Evolutionary conservation across 2,888 invertebrate genomes (phyloP).

Genomic region (Clunio marinus): DNA sequence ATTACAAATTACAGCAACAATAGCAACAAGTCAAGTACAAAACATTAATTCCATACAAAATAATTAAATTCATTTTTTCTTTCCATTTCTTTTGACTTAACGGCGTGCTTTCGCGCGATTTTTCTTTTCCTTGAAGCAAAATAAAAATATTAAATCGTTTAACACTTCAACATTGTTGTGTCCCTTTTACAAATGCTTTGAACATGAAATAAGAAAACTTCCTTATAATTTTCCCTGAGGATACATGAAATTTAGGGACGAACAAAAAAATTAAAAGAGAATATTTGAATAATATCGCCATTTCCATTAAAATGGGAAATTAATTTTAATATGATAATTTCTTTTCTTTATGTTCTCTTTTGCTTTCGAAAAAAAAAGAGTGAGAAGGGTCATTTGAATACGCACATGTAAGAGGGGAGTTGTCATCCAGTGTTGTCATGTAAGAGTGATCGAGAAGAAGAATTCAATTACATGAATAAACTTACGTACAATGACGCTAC

Average conservation of each 20-base stretch:
- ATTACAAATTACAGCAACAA: slow-evolving; percentile 39
- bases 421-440: too few relatives aligned
- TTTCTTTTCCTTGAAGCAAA: too few relatives aligned
- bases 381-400: slow-evolving; percentile 35
- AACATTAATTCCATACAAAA: slow-evolving; percentile 39
- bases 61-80: slow-evolving; percentile 20
- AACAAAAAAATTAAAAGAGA: not conserved
- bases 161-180: slow-evolving; percentile 25
- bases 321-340: slow-evolving; percentile 39
- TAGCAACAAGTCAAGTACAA: slow-evolving; percentile 40
- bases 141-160: slow-evolving; percentile 28
- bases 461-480: too few relatives aligned
- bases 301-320: slow-evolving; percentile 39
- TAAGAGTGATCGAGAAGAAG: too few relatives aligned
- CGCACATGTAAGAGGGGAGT: slow-evolving; percentile 23
- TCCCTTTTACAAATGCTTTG: not conserved
- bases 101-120: slow-evolving; percentile 32
- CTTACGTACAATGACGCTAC: too few relatives aligned
- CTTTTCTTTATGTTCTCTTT: not conserved
- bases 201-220: not conserved
- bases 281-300: slow-evolving; percentile 32
- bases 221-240: slow-evolving; percentile 15
- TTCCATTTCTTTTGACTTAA: slow-evolving; percentile 6
- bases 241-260: not conserved
- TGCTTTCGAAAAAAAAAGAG: not conserved